phyloP scores from a whole-genome alignment of 1,140 invertebrate genomes.

The Drosophila kepulauana region DNA sequence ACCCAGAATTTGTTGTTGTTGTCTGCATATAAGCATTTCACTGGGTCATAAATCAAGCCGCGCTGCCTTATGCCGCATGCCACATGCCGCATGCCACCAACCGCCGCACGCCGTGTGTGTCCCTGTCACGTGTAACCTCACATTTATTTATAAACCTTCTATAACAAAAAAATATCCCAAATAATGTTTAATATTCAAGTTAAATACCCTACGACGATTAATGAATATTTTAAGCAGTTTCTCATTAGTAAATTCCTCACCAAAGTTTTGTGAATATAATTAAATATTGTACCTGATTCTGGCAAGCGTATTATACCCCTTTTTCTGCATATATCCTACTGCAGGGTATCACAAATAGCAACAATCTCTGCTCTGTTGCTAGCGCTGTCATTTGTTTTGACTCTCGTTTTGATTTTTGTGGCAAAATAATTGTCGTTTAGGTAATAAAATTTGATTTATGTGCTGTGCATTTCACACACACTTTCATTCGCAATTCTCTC shows the following conservation, averaged over 20 bases:
- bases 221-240: background rate
- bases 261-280: background rate
- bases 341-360: slow-evolving; percentile 25
- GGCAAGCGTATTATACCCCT: background rate
- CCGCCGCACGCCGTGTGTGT: slow-evolving; percentile 18
- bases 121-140: slow-evolving; percentile 56
- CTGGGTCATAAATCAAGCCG: slow-evolving; percentile 63
- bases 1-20: slow-evolving; percentile 22
- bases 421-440: slow-evolving; percentile 76
- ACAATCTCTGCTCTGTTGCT: slow-evolving; percentile 33
- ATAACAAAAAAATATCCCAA: slow-evolving; percentile 24
- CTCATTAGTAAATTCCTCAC: background rate
- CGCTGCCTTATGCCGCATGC: slow-evolving; percentile 10
- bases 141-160: slow-evolving; percentile 67
- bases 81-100: background rate
- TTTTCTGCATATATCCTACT: background rate
- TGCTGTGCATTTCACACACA: slow-evolving; percentile 39
- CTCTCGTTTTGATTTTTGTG: slow-evolving; percentile 63
- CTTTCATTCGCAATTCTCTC: slow-evolving; percentile 35
- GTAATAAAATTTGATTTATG: slow-evolving; percentile 79
- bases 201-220: background rate
- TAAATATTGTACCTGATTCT: background rate
- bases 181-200: background rate
- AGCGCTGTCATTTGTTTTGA: slow-evolving; percentile 40
- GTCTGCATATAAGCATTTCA: slow-evolving; percentile 28